Conservation (phyloP, 2,113 vertebrate species). For the Tamias sibiricus region DNA sequence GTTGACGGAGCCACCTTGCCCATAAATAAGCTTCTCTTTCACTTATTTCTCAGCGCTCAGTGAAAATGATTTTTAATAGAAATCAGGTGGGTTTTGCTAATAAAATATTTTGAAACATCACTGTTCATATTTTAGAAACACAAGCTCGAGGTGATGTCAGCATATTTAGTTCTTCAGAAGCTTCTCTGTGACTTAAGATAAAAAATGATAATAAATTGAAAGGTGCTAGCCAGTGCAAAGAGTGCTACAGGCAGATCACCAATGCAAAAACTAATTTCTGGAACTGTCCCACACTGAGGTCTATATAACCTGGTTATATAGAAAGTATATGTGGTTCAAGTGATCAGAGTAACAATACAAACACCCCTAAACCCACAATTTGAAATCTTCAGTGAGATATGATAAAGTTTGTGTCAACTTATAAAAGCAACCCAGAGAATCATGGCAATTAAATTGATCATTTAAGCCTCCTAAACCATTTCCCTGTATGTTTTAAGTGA, state of each 20-base stretch:
- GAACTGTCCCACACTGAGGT: background rate
- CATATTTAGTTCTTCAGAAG: background rate
- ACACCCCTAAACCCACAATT: conserved; percentile 34
- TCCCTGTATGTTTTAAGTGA: conserved; percentile 63
- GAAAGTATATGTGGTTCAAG: background rate
- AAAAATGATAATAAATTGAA: conserved; percentile 11
- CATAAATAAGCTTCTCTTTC: conserved; percentile 36
- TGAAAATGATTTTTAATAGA: conserved; percentile 21
- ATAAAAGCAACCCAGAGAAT: conserved; percentile 69
- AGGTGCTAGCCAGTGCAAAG: background rate
- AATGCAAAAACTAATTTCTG: background rate
- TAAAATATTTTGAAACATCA: conserved; percentile 1
- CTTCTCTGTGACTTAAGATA: background rate
- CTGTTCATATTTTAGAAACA: background rate
- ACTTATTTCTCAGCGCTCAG: background rate
- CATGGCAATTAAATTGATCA: conserved; percentile 76
- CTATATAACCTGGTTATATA: background rate
- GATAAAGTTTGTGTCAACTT: conserved; percentile 53
- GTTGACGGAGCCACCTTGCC: background rate
- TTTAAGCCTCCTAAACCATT: conserved; percentile 66
- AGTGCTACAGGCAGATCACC: background rate
- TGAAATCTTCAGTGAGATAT: conserved; percentile 47
- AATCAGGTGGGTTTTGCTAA: conserved; percentile 5
- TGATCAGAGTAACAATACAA: conserved; percentile 49
- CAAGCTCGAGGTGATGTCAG: background rate